Percentiles rank a stretch among this genome's conserved stretches.
These are phyloP conservation scores for Diorhabda sublineata DNA, from an alignment of 1,140 invertebrate genomes.

Conservation along the genomic window DNA sequence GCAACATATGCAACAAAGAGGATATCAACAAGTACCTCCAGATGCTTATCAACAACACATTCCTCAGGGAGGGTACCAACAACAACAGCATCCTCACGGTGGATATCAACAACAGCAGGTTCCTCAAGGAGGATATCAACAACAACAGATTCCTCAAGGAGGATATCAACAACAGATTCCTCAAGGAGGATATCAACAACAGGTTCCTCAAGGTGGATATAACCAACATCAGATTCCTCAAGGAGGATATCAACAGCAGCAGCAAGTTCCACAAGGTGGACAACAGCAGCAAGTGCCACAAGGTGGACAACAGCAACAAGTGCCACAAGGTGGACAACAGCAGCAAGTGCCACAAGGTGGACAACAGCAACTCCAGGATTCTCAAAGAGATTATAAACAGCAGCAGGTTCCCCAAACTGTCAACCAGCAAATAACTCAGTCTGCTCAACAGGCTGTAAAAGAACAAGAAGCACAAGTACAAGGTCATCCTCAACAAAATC, in stretches of 20 bases:
- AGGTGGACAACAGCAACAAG: constrained; percentile 23
- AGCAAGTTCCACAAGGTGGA: constrained; percentile 4
- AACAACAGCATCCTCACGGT: constrained; percentile 17
- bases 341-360: constrained; percentile 21
- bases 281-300: constrained; percentile 21
- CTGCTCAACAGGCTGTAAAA: constrained; percentile 16
- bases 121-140: constrained; percentile 21
- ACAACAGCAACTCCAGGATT: constrained; percentile 20
- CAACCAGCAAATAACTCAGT: constrained; percentile 12
- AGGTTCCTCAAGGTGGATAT: constrained; percentile 25
- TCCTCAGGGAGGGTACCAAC: constrained; percentile 4
- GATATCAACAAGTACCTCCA: constrained; percentile 6
- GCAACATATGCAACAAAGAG: neutral
- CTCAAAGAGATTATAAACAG: constrained; percentile 23
- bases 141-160: constrained; percentile 19
- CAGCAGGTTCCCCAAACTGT: neutral
- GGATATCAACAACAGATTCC: constrained; percentile 19
- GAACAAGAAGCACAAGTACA: constrained; percentile 25
- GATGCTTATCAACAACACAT: constrained; percentile 10
- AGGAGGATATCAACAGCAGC: constrained; percentile 22
- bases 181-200: constrained; percentile 24
- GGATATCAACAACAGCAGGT: constrained; percentile 18
- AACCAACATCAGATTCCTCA: constrained; percentile 23
- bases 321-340: constrained; percentile 17
- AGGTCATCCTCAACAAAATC: constrained; percentile 26